Evolutionary conservation across 2,797 vertebrate species (phyloP).

Genomic region (Zalophus californianus): DNA sequence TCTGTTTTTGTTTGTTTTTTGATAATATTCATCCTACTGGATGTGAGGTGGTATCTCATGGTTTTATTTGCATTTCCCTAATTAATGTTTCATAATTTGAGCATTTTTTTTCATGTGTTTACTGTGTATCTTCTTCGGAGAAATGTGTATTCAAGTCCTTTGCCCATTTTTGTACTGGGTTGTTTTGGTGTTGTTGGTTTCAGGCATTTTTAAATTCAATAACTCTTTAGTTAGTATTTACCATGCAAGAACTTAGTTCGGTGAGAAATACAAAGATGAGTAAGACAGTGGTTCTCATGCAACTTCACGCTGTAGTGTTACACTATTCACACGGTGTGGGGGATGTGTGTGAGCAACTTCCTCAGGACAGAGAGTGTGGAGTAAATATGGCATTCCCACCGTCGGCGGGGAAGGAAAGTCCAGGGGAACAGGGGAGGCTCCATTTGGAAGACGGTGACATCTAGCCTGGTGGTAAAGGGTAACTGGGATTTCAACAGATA

Average conservation of each 20-base stretch:
- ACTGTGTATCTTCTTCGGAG: background rate
- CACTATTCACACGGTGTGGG: background rate
- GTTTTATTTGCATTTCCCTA: background rate
- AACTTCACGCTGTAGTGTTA: background rate
- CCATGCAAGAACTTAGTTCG: background rate
- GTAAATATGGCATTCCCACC: background rate
- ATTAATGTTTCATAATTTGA: background rate
- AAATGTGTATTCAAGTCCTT: background rate
- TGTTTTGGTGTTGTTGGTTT: background rate
- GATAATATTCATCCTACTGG: background rate
- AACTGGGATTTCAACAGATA: background rate
- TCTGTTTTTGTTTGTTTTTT: background rate
- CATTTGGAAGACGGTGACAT: background rate
- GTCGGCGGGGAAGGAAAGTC: accelerated
- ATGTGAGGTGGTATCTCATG: background rate
- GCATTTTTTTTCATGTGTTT: background rate
- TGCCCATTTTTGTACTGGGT: background rate
- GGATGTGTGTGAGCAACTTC: background rate
- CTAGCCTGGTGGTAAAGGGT: background rate
- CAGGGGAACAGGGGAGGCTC: background rate
- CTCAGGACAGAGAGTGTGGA: background rate
- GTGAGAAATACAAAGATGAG: background rate
- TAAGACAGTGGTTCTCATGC: background rate
- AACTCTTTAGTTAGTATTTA: background rate
- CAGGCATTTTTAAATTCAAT: background rate